Evolutionary conservation across 1,140 invertebrate genomes (phyloP).

Genomic region (Penaeus indicus): DNA sequence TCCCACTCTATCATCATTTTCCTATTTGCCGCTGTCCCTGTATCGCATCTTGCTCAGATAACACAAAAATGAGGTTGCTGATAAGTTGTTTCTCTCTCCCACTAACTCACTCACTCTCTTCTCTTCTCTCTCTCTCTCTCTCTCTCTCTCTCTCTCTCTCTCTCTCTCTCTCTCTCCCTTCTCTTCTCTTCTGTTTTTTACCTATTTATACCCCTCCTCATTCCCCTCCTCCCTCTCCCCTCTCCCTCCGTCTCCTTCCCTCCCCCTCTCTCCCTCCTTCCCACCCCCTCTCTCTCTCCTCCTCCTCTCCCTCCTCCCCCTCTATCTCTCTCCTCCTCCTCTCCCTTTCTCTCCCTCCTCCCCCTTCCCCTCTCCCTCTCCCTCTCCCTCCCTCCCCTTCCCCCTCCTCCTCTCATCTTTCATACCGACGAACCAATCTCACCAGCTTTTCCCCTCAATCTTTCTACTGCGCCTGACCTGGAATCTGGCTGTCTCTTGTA

Average conservation of each 20-base stretch:
- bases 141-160: too few relatives aligned
- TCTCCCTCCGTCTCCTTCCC: background rate
- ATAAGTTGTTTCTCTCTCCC: too few relatives aligned
- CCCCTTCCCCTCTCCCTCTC: background rate
- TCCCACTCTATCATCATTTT: too few relatives aligned
- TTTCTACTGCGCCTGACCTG: background rate
- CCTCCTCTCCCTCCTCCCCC: background rate
- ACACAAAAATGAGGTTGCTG: too few relatives aligned
- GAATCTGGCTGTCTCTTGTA: background rate
- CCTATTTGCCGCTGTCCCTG: too few relatives aligned
- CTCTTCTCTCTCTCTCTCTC: too few relatives aligned
- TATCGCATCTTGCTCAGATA: too few relatives aligned
- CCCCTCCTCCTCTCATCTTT: background rate
- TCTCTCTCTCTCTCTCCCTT: too few relatives aligned
- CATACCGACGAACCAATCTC: background rate
- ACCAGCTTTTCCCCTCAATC: background rate
- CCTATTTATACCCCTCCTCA: background rate
- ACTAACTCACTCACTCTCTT: too few relatives aligned
- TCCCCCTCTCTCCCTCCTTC: background rate
- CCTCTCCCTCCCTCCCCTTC: background rate
- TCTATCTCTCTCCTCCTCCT: background rate
- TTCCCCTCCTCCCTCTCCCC: background rate
- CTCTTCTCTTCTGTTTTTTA: too few relatives aligned
- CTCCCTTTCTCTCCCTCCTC: background rate
- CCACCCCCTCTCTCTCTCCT: background rate